Evolutionary conservation across 1,140 invertebrate species (phyloP), one percentile per base, ranked within the genome.

Genomic region (Marisa cornuarietis): DNA sequence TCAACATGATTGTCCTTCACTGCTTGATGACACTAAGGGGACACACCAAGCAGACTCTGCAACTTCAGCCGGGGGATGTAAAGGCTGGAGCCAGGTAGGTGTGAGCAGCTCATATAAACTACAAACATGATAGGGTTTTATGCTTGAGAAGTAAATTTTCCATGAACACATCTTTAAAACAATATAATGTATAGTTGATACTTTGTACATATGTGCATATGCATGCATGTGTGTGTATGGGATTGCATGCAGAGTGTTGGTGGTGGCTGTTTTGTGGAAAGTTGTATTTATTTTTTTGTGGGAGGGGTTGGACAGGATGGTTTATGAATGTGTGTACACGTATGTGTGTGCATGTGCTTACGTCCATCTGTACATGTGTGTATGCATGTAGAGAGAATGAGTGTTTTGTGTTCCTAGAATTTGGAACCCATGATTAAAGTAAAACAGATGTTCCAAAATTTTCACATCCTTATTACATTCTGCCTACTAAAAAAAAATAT

Each of bases 1-100:
- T 97, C 63, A 92, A 93, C 78, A 93, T 95, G 82, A 93, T 97
- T 76, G 88, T 95, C 8, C 92, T 94, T 9, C 95, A 97, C 85
- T 97, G 96, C 88, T 94, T 94, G 81, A 94, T 94, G 51, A 96
- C 95, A 1, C 94, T 94, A 24, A 93, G 96, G 61, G 95, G 95
- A 16, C 94, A 96, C 90, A 94, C 95, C 85, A 92, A 96, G 80
- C 94, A 95, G 89, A 93, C 93, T 81, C 95, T 88, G 73, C 85
- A 87, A 22, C 81, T 92, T 4, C 83, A 80, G 65, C 91, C 89
- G 9, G 88, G 90, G 49, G 89, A 92, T 63, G 80, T 84, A 20
- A 87, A 85, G 73, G 82, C 83, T 79, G 86, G 82, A 49, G 87
- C 83, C 54, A 89, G 86, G 87, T 90, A 79, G 65, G 79, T 79